Evolutionary conservation across 2,888 invertebrate genomes (phyloP), one percentile per base, ranked within the genome.

Genomic region (Eupelmus urozonus): DNA sequence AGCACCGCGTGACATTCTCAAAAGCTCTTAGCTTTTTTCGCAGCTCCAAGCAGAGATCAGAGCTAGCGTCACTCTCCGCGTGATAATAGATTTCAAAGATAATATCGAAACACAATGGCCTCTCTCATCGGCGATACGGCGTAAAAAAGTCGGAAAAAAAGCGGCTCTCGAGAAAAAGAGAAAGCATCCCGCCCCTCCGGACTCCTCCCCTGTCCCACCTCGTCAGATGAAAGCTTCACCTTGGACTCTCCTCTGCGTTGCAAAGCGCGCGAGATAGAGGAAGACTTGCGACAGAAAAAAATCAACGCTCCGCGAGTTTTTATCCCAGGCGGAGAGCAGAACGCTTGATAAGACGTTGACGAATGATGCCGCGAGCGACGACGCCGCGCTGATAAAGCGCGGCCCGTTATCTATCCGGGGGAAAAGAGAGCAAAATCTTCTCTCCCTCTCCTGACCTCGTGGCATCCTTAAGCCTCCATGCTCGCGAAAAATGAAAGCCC

Each of bases 261-360:
- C 13, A 20, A n/a, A 11, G 63, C 4, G 0, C n/a, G 11, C 51
- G 42, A 70, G 18, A 18, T 23, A 45, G 40, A 55, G 42, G 40
- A 29, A 40, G 60, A 20, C 49, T 7, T 1, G 13, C 18, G 53
- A 40, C 40, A 60, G 18, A 53, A 74, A 69, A 76, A 66, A 70
- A 75, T 71, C 75, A 77, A 69, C 69, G 73, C 62, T 45, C 40
- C 69, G 7, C 51, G 18, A 42, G n/a, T 76, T 69, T 79, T 76
- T 70, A 70, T 67, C 49, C 27, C n/a, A 7, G 20, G 40, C 45
- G 45, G 42, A n/a, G 34, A n/a, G 34, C 40, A 29, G 45, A 51
- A 63, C 25, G 63, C 72, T 85, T 87, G 87, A 88, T 88, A 87
- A 85, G 87, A 87, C 87, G 84, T 87, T 88, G 88, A 88, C 85